Percentiles rank a stretch among this genome's conserved stretches.
These are phyloP conservation scores for Scrobipalpa atriplicella DNA, from an alignment of 2,888 invertebrate genomes.

Conservation along the genomic window DNA sequence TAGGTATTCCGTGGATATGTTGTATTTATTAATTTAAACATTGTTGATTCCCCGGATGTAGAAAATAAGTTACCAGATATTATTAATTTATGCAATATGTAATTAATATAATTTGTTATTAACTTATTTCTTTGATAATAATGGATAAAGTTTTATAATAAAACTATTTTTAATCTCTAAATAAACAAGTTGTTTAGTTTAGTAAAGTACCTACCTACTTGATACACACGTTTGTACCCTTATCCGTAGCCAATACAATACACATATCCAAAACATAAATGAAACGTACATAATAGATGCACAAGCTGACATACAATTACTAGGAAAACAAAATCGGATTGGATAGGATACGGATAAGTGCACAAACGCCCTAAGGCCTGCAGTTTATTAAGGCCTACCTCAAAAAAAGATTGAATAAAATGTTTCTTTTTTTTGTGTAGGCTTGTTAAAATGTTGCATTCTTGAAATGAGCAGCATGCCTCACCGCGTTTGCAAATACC, in stretches of 20 bases:
- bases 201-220: too few relatives aligned
- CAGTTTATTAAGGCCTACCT: too few relatives aligned
- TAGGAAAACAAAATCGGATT: too few relatives aligned
- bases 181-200: neutral
- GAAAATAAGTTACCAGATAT: slow-evolving; percentile 33
- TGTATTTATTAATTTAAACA: slow-evolving; percentile 9
- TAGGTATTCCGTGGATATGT: neutral
- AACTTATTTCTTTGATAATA: slow-evolving; percentile 38
- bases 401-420: too few relatives aligned
- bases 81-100: slow-evolving; percentile 28
- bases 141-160: slow-evolving; percentile 12
- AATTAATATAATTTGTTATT: slow-evolving; percentile 39
- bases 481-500: slow-evolving; percentile 16
- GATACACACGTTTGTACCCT: too few relatives aligned
- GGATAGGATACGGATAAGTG: too few relatives aligned
- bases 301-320: too few relatives aligned
- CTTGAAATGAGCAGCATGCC: slow-evolving; percentile 18
- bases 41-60: slow-evolving; percentile 33
- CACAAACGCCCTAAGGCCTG: too few relatives aligned
- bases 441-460: neutral
- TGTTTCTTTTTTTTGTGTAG: too few relatives aligned
- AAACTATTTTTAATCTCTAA: slow-evolving; percentile 2
- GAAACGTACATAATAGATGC: too few relatives aligned
- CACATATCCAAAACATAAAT: too few relatives aligned
- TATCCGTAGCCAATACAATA: too few relatives aligned